Percentiles rank a stretch among this genome's conserved stretches.
phyloP scores from a whole-genome alignment of 1,140 invertebrate species.

The Steinernema khuongi region DNA sequence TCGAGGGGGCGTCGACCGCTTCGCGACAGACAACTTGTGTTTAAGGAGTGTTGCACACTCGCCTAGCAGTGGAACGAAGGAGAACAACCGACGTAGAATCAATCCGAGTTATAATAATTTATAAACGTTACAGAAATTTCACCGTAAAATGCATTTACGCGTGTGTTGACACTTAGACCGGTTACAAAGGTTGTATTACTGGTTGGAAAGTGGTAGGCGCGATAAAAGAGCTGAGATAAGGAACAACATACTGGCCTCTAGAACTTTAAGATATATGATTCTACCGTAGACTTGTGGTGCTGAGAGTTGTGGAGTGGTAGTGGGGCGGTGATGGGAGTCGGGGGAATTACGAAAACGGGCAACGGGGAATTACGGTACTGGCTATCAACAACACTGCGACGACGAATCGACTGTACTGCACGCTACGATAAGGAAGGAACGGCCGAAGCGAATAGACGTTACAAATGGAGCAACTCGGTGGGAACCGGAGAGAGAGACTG shows the following conservation, averaged over 20 bases:
- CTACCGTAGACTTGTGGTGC: no score
- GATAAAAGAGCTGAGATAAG: background rate
- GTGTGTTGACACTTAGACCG: slow-evolving; percentile 14
- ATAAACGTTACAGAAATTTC: slow-evolving; percentile 13
- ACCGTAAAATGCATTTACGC: slow-evolving; percentile 15
- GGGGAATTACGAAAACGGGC: background rate
- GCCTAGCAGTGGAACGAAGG: background rate
- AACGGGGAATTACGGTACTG: background rate
- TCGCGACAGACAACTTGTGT: background rate
- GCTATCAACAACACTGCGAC: background rate
- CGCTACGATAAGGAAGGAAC: background rate
- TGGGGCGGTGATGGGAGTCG: background rate
- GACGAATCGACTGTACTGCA: slow-evolving; percentile 11
- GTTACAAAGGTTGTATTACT: background rate
- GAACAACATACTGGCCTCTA: background rate
- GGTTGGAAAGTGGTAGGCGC: background rate
- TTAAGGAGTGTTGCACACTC: slow-evolving; percentile 9
- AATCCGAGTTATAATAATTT: slow-evolving; percentile 10
- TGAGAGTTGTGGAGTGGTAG: no score
- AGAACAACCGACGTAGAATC: background rate
- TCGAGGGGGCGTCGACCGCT: background rate
- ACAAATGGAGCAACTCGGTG: background rate
- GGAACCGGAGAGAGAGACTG: background rate
- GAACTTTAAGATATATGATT: background rate
- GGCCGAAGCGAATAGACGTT: background rate